Evolutionary conservation across 2,797 vertebrate genomes (phyloP).

Genomic region (Chromobotia macracanthus): DNA sequence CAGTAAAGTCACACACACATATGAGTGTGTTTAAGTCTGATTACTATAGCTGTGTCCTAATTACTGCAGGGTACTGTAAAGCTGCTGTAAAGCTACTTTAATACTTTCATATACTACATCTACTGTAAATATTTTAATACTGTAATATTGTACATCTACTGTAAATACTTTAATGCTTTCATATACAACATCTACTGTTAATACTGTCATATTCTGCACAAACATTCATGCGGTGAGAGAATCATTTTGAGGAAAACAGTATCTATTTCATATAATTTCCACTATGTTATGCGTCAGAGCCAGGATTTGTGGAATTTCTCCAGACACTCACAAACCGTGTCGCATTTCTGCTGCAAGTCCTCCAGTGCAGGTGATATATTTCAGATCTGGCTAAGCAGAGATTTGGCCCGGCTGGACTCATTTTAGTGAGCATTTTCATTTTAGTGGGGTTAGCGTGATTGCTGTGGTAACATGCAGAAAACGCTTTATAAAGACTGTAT

Average conservation of each 20-base stretch:
- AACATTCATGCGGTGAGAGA: not conserved
- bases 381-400: conserved; percentile 54
- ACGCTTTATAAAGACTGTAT: not conserved
- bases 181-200: not conserved
- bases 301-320: not conserved
- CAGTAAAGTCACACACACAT: not conserved
- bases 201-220: not conserved
- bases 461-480: conserved; percentile 55
- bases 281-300: not conserved
- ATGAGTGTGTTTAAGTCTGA: not conserved
- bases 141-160: too few relatives aligned
- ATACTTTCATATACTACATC: not conserved
- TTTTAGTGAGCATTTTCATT: conserved; percentile 43
- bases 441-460: conserved; percentile 29
- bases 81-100: too few relatives aligned
- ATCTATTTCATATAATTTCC: not conserved
- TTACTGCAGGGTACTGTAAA: not conserved
- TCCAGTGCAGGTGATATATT: conserved; percentile 64
- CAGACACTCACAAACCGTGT: conserved; percentile 59
- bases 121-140: not conserved
- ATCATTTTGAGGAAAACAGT: not conserved
- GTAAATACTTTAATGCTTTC: not conserved
- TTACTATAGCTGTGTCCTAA: not conserved
- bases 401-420: conserved; percentile 56
- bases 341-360: conserved; percentile 61